Percentiles rank a stretch among this genome's conserved stretches.
Evolutionary conservation across 2,888 invertebrate species (phyloP).

Genomic region (Cosmopolites sordidus): DNA sequence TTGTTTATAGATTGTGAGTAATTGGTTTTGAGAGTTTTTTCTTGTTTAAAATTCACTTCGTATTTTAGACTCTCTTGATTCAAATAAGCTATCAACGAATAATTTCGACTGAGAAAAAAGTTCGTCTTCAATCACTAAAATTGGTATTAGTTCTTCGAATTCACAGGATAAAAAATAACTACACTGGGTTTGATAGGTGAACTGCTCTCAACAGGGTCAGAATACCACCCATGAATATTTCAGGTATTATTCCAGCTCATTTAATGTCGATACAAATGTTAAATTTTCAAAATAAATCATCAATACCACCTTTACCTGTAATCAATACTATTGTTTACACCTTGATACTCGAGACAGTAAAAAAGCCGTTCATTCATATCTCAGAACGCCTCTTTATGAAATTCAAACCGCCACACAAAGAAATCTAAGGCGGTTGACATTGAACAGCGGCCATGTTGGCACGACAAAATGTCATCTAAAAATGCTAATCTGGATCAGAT

Average conservation of each 20-base stretch:
- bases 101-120: too few species aligned
- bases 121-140: too few species aligned
- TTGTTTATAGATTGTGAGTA: too few species aligned
- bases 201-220: too few species aligned
- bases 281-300: constrained; percentile 12
- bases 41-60: too few species aligned
- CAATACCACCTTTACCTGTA: constrained; percentile 7
- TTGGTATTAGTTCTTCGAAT: too few species aligned
- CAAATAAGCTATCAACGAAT: too few species aligned
- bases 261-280: constrained; percentile 5
- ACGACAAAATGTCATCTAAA: constrained; percentile 33
- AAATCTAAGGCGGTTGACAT: constrained; percentile 27
- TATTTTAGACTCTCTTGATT: too few species aligned
- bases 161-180: too few species aligned
- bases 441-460: constrained; percentile 23
- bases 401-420: constrained; percentile 21
- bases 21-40: too few species aligned
- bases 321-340: constrained; percentile 24
- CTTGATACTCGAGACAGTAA: constrained; percentile 12
- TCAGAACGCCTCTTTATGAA: constrained; percentile 23
- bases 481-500: constrained; percentile 31
- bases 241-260: neutral
- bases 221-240: too few species aligned
- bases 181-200: too few species aligned
- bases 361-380: constrained; percentile 26